A percentile compares a stretch with the other conserved stretches of the same genome.
phyloP scores from a whole-genome alignment of 2,797 vertebrate genomes.

The Anas acuta region DNA sequence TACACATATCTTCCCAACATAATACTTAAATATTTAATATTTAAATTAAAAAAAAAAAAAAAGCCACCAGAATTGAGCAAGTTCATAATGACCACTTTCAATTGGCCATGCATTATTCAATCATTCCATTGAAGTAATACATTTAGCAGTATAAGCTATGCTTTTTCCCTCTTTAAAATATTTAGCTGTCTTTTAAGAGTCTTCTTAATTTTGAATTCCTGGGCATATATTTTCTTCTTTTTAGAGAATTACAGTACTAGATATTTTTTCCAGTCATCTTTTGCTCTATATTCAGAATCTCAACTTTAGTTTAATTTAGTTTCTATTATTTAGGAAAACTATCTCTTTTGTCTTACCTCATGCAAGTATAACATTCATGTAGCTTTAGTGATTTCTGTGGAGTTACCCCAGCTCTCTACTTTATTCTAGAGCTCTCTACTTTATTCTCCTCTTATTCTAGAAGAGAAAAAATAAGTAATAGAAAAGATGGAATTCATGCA shows the following conservation, averaged over 20 bases:
- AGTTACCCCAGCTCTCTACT: background rate
- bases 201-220: background rate
- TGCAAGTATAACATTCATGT: background rate
- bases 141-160: background rate
- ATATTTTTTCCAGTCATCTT: background rate
- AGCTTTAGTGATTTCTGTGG: background rate
- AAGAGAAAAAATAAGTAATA: background rate
- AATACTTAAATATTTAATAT: background rate
- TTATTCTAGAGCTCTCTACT: too few relatives aligned
- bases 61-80: background rate
- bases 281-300: background rate
- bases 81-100: background rate
- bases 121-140: background rate
- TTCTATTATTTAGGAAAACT: background rate
- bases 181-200: background rate
- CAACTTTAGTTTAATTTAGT: background rate
- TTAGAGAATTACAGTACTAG: background rate
- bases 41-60: background rate
- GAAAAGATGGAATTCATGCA: background rate
- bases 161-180: background rate
- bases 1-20: background rate
- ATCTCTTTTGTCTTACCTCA: background rate
- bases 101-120: background rate
- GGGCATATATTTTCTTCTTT: background rate
- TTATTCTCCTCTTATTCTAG: background rate